A percentile compares a stretch with the other conserved stretches of the same genome.
Evolutionary conservation across 2,113 vertebrate species (phyloP).

Genomic region (Spea multiplicata): DNA sequence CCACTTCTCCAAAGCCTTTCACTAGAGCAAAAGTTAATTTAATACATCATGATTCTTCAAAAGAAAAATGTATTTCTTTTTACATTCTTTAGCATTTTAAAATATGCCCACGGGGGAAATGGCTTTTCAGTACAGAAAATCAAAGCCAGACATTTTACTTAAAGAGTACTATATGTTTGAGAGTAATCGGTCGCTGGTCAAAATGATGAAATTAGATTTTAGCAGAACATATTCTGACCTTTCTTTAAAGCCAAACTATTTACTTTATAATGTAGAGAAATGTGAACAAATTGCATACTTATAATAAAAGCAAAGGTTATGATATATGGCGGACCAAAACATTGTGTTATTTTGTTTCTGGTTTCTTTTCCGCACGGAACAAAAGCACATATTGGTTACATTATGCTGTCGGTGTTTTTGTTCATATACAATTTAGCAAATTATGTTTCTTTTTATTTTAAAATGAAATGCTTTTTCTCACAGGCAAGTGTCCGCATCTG

Average conservation of each 20-base stretch:
- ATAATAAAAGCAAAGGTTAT: conserved; percentile 87
- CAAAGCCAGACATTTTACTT: conserved; percentile 68
- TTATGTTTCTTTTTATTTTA: too few species aligned
- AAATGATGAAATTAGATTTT: conserved; percentile 86
- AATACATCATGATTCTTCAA: conserved; percentile 46
- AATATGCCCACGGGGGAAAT: conserved; percentile 58
- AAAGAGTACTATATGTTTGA: conserved; percentile 63
- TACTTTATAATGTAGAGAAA: conserved; percentile 87
- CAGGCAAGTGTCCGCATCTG: too few species aligned
- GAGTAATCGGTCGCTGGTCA: conserved; percentile 70
- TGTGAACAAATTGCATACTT: conserved; percentile 80
- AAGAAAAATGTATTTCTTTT: conserved; percentile 49
- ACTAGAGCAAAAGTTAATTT: conserved; percentile 10
- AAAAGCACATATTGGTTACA: too few species aligned
- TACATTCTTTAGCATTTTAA: conserved; percentile 54
- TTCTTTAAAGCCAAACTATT: conserved; percentile 88
- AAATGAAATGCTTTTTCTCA: too few species aligned
- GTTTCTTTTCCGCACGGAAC: not conserved
- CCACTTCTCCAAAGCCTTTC: conserved; percentile 31
- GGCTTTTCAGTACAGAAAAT: conserved; percentile 68
- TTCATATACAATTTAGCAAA: too few species aligned
- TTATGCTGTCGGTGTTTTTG: too few species aligned
- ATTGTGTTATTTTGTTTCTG: conserved; percentile 43
- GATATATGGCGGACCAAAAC: conserved; percentile 70
- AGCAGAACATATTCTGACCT: conserved; percentile 93